Percentiles rank a stretch among this genome's conserved stretches.
phyloP scores from a whole-genome alignment of 2,113 vertebrate genomes.

The Burhinus bistriatus region DNA sequence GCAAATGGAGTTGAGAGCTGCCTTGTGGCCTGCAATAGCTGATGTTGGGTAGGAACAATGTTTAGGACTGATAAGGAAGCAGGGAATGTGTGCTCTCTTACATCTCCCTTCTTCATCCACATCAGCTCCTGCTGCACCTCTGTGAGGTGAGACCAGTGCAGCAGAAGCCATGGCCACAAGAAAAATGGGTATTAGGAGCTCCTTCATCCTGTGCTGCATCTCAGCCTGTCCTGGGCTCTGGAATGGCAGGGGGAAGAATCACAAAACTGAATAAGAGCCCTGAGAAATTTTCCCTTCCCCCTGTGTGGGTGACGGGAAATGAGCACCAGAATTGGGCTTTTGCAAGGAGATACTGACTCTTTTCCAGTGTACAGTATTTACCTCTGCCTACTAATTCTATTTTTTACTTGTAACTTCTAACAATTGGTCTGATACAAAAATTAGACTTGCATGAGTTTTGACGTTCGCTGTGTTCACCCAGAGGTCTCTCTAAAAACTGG shows the following conservation, averaged over 20 bases:
- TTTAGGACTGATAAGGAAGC: neutral
- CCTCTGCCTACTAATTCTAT: neutral
- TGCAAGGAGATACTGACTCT: neutral
- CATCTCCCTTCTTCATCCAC: neutral
- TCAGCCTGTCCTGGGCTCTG: neutral
- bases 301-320: neutral
- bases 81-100: neutral
- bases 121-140: neutral
- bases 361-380: neutral
- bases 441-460: slow-evolving; percentile 12
- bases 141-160: neutral
- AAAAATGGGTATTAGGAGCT: neutral
- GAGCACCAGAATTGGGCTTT: neutral
- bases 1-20: neutral
- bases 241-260: neutral
- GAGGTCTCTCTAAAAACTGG: neutral
- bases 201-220: neutral
- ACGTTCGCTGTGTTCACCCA: neutral
- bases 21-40: neutral
- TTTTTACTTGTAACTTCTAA: neutral
- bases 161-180: neutral
- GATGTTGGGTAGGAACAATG: neutral
- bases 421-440: neutral
- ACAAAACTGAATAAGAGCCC: neutral
- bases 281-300: neutral